A percentile compares a stretch with the other conserved stretches of the same genome.
phyloP scores from a whole-genome alignment of 2,113 vertebrate genomes.

The Gulo gulo region DNA sequence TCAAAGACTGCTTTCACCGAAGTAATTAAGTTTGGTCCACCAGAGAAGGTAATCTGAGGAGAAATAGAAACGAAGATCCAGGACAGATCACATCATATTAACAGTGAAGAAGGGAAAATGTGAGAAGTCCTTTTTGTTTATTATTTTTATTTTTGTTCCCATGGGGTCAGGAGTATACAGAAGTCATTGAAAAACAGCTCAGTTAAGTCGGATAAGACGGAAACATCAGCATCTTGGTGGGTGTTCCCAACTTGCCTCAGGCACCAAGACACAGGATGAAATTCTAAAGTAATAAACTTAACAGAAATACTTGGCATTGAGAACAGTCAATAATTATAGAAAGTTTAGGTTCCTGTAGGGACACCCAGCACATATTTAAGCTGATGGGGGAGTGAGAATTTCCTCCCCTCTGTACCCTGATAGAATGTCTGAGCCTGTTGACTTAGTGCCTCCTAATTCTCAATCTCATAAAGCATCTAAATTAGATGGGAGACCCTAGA shows the following conservation, averaged over 20 bases:
- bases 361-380: not conserved
- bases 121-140: not conserved
- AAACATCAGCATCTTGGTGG: slow-evolving; percentile 15
- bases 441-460: not conserved
- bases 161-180: not conserved
- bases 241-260: slow-evolving; percentile 20
- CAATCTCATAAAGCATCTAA: not conserved
- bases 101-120: slow-evolving; percentile 18
- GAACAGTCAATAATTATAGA: slow-evolving; percentile 11
- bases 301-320: slow-evolving; percentile 45
- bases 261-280: not conserved
- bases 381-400: not conserved
- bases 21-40: slow-evolving; percentile 38
- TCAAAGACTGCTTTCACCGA: slow-evolving; percentile 9
- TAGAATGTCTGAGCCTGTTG: not conserved
- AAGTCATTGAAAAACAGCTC: slow-evolving; percentile 43
- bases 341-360: slow-evolving; percentile 11
- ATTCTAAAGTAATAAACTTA: slow-evolving; percentile 48
- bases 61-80: slow-evolving; percentile 41
- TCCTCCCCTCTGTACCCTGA: not conserved
- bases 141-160: too few species aligned
- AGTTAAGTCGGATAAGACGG: slow-evolving; percentile 28
- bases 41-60: slow-evolving; percentile 36
- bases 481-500: not conserved
- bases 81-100: not conserved